Evolutionary conservation across 2,888 invertebrate genomes (phyloP), one percentile per base, ranked within the genome.

Genomic region (Phlogophora meticulosa): DNA sequence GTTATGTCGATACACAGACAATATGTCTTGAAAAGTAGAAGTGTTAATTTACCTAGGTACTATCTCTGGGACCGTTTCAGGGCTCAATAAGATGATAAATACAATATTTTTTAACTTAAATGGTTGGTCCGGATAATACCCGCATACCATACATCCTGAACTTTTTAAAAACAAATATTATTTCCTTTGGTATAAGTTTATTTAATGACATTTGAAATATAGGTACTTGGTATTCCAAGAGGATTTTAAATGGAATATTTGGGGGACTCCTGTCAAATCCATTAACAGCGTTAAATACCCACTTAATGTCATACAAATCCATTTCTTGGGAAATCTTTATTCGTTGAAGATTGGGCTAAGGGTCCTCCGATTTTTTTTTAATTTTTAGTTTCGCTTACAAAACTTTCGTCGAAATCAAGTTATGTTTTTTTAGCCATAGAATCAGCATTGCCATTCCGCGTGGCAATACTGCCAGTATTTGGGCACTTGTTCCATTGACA

Each of bases 261-360:
- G 24, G 52, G 60, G 76, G 52, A 57, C n/a, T 4, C 55, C 77
- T 76, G 74, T 74, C 77, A 76, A 56, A 48, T 46, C 22, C 72
- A 70, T 59, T 34, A 42, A 51, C 34, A 43, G 51, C 15, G n/a
- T 38, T 46, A 70, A 74, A 63, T 59, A 63, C 55, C 77, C 77
- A 63, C 72, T 71, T 56, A 43, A 56, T 43, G 72, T 48, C 64
- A 77, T 51, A 71, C 22, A 40, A 56, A 63, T 46, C 38, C 43
- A 56, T 71, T 59, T 70, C 46, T 46, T 36, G 36, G 17, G 48
- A 52, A 67, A 49, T 40, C 20, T 45, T 48, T 42, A 24, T 42
- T 55, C 13, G n/a, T 2, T 24, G 1, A 11, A 7, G 10, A 28
- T 49, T 22, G 2, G 36, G 40, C 9, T 32, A 10, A 32, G n/a